Base-by-base conservation (phyloP, 2,797 vertebrate genomes). In the Pangasius mekongensis region DNA sequence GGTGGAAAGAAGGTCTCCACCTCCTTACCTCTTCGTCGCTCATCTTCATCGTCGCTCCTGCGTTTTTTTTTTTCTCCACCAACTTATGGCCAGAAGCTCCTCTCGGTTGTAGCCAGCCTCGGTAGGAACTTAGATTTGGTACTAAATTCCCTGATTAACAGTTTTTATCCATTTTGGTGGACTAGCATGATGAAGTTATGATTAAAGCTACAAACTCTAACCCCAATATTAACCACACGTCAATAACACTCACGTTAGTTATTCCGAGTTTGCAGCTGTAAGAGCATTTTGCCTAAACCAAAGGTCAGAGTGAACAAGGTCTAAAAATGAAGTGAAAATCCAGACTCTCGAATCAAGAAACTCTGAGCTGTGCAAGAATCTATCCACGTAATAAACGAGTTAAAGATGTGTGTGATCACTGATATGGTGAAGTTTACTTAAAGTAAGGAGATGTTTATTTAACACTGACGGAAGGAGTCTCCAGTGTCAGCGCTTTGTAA, bases 41-140 rank as follows among this genome's bases (percentile, higher is more conserved):
- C 93, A 91, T 95, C 5, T n/a, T 47, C 85, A 36, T 77, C 43
- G 78, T 64, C 58, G 0, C 36, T 27, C 27, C 5, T 60, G 54
- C 4, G 9, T 0, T 60, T 60, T 39, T 58, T 24, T 33, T 54
- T 58, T 20, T 30, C 3, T 22, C 13, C 78, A 82, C 0, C 56
- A 62, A 36, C 56, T 39, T 60, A 14, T 60, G 33, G 64, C 24
- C 36, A n/a, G 60, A 9, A n/a, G 58, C 24, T 83, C 64, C 11
- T n/a, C 24, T 83, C 58, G 10, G 24, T 3, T n/a, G 56, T 0
- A 60, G 49, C 30, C 10, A 60, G 49, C 30, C 10, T 60, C 20
- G 39, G 33, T 24, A 27, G 56, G 56, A 60, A 27, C 24, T 36
- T 22, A 7, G 5, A 60, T 16, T 82, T 5, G 10, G 47, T 49